Evolutionary conservation across 2,113 vertebrate species (phyloP), one percentile per base, ranked within the genome.

Genomic region (Perognathus longimembris): DNA sequence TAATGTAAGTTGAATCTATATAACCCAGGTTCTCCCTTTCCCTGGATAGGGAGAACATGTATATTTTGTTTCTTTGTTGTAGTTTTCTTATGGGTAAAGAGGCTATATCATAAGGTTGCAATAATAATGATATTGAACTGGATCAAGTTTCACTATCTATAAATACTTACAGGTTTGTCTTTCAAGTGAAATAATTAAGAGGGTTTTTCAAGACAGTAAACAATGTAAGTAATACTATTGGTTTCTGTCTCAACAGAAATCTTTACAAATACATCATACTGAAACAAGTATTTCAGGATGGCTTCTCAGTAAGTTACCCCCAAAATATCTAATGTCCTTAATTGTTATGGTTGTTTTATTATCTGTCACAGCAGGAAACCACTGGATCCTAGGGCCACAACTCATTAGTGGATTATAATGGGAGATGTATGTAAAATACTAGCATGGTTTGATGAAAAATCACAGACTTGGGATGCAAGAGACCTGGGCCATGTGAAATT

Each of bases 1-100:
- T 97, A 92, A 95, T 97, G 97, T 97, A 96, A 76, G 82, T 97
- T 94, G 92, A 97, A 96, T 95, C 92, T 88, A 83, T 96, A 97
- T 77, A 96, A 95, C 91, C 81, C 84, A 97, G 94, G 85, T 90
- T 93, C 85, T 54, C 67, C 87, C 88, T 87, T 85, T 0, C 24
- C 61, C n/a, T 7, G 30, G 38, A 15, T 20, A 9, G 76, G 69
- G 87, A 77, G 76, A 82, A 85, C 71, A 85, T 54, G 21, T 73
- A 26, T 94, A 80, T 85, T 86, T 94, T 92, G 96, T 54, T 54
- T 54, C 11, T 18, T 54, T 54, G 14, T 54, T 54, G 14, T 54
- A 54, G 82, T 93, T 83, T 96, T 84, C 82, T 95, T 97, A 88
- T 92, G 70, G 97, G 92, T 67, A 89, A 54, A 8, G 90, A 97